These are phyloP conservation scores for Rattus norvegicus DNA, from an alignment of 2,113 vertebrate species.

Conservation along the genomic window GRCr8 NC_086032.1:80168001-80168500, in stretches of 20 bases:
- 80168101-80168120: not conserved
- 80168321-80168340: not conserved
- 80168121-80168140: not conserved
- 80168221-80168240: rapidly evolving
- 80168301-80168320: not conserved
- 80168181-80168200: rapidly evolving
- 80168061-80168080: not conserved
- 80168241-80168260: not conserved
- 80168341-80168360: not conserved
- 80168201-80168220: not conserved
- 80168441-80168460: not conserved
- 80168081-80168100: not conserved
- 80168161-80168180: not conserved
- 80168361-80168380: not conserved
- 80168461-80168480: not conserved
- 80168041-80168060: not conserved
- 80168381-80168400: not conserved
- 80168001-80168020: not conserved
- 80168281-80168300: not conserved
- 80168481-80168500: not conserved
- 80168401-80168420: not conserved
- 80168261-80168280: not conserved
- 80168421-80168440: not conserved
- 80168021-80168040: not conserved
- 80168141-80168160: not conserved